Evolutionary conservation across 2,888 invertebrate species (phyloP), one percentile per base, ranked within the genome.

Genomic region (Pollenia griseotomentosa): DNA sequence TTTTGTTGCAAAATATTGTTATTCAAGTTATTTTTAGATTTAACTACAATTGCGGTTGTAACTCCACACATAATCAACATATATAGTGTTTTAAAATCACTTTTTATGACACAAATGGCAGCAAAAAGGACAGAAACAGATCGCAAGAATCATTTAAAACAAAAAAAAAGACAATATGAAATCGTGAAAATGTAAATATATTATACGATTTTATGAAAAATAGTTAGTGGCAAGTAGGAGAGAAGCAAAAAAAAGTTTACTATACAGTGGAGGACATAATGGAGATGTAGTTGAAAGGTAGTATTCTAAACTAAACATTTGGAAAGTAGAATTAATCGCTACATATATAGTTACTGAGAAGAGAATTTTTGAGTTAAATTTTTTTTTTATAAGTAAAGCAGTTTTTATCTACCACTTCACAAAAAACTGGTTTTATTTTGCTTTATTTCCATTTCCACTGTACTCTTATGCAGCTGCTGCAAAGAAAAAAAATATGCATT

Each of bases 401-500:
- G 33, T 6, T 33, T 33, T 33, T 33, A 33, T 33, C 33, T 33
- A 6, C 33, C 33, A 6, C 4, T 33, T 5, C 1, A 19, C 16
- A 57, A 57, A 4, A 12, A 33, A 23, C 5, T 23, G 1, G 19
- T 23, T 14, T n/a, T n/a, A 9, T 33, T n/a, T 14, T n/a, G 0
- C 0, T n/a, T 9, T 48, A 11, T 65, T 55, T 57, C 57, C 8
- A 9, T 12, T 6, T 0, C 16, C 74, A 82, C 82, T 75, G 74
- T 66, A 48, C 19, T 16, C 9, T 53, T 11, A 53, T 66, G 80
- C 75, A 80, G 48, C 86, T 80, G 80, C 70, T 86, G 63, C 42
- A 74, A 74, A 48, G 40, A 77, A 70, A 86, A 70, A 86, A 80
- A 33, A 33, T 83, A 75, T 75, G 79, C 80, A 84, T 87, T 81